phyloP scores from a whole-genome alignment of 2,113 vertebrate genomes.

The Electrona antarctica region DNA sequence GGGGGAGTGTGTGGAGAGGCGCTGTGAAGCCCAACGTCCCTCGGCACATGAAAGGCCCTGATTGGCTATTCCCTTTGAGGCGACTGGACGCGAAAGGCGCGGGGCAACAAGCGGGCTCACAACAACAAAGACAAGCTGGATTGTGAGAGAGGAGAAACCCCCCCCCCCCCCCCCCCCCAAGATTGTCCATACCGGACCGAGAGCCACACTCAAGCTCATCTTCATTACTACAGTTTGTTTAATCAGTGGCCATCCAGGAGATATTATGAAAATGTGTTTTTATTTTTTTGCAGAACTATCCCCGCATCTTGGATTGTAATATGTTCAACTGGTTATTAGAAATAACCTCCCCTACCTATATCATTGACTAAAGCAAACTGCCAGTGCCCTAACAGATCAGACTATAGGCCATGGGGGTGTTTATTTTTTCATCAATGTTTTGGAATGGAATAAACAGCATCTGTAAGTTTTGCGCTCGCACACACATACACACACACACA shows the following conservation, averaged over 20 bases:
- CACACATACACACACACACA: neutral
- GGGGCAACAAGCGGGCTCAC: slow-evolving; percentile 64
- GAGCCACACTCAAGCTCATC: slow-evolving; percentile 47
- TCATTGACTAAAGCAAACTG: slow-evolving; percentile 49
- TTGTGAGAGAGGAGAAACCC: slow-evolving; percentile 45
- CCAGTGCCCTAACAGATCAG: slow-evolving; percentile 49
- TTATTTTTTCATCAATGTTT: slow-evolving; percentile 49
- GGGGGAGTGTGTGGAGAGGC: slow-evolving; percentile 18
- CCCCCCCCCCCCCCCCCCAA: slow-evolving; percentile 21
- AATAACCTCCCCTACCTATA: slow-evolving; percentile 44
- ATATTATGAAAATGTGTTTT: slow-evolving; percentile 49
- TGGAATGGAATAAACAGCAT: slow-evolving; percentile 70
- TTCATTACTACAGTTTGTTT: slow-evolving; percentile 50
- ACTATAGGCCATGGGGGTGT: slow-evolving; percentile 24
- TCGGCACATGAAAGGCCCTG: slow-evolving; percentile 70
- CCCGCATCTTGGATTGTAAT: slow-evolving; percentile 50
- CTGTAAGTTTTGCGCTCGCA: slow-evolving; percentile 52
- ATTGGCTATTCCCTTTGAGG: slow-evolving; percentile 80
- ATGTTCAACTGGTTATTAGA: slow-evolving; percentile 29
- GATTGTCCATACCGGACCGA: slow-evolving; percentile 31
- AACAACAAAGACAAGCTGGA: slow-evolving; percentile 73
- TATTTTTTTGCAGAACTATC: slow-evolving; percentile 11
- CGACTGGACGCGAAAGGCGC: slow-evolving; percentile 63
- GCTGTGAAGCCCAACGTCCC: slow-evolving; percentile 54
- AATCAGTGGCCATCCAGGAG: slow-evolving; percentile 56